Evolutionary conservation across 2,113 vertebrate species (phyloP).

Genomic region (Alaudala cheleensis): DNA sequence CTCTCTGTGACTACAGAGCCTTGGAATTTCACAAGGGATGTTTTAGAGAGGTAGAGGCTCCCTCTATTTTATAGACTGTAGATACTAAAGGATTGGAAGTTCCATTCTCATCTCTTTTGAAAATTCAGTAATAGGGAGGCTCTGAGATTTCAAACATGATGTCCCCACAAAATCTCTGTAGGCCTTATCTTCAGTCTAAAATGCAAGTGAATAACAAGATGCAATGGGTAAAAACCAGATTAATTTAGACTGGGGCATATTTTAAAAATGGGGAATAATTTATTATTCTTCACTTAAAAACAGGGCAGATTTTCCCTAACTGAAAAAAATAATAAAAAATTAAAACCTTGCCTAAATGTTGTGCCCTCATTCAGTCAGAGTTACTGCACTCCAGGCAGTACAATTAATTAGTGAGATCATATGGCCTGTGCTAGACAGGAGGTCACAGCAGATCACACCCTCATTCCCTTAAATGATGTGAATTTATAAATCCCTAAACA

Average conservation of each 20-base stretch:
- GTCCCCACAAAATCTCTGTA: neutral
- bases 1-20: neutral
- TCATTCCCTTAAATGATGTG: neutral
- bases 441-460: constrained; percentile 30
- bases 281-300: neutral
- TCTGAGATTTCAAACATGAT: neutral
- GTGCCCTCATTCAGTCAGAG: neutral
- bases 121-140: neutral
- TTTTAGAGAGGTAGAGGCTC: neutral
- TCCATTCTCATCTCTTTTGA: neutral
- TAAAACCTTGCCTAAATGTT: neutral
- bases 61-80: neutral
- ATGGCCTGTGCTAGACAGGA: neutral
- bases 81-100: neutral
- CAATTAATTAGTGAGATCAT: constrained; percentile 49
- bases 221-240: neutral
- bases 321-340: neutral
- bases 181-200: neutral
- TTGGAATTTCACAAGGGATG: neutral
- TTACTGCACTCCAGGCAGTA: neutral
- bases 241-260: neutral
- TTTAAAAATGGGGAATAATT: neutral
- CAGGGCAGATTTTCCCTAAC: neutral
- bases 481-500: constrained; percentile 26
- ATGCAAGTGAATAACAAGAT: neutral